Base-by-base conservation (phyloP, 2,888 invertebrate genomes). In the Diaperis boleti region DNA sequence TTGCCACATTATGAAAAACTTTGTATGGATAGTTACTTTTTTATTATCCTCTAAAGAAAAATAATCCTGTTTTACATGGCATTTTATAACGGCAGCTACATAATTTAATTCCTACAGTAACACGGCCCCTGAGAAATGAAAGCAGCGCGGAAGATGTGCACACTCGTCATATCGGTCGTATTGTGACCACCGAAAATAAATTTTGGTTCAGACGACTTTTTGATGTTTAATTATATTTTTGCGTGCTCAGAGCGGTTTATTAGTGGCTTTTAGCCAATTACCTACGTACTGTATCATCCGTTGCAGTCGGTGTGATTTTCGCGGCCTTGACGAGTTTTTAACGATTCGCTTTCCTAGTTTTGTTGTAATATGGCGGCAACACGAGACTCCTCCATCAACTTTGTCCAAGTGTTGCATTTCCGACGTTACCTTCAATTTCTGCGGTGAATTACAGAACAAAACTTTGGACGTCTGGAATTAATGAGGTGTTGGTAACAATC, bases 181-280 rank as follows among this genome's bases (percentile, higher is more conserved):
- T 26, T 26, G 6, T 8, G 26, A n/a, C n/a, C 26, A 26, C 26
- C 6, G 6, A 5, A 8, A 20, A 6, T 20, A 20, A 6, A 20
- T 20, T 20, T 20, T 3, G 20, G 20, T 20, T 72, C 68, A 68
- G 74, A 74, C 74, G 71, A 67, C 70, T 76, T 75, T 76, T 76
- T 71, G 73, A 75, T 75, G 75, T 76, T 75, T 77, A 77, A 77
- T 78, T 76, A 74, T 75, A 76, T 69, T 74, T 74, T 74, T 71
- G 70, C 72, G 71, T 73, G 69, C 69, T 65, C 62, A 56, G 54
- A 62, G 39, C 70, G 73, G 71, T 74, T 74, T 74, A 73, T 73
- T 73, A 61, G 69, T 69, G 70, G 71, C 73, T 69, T 65, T 66
- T 65, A 68, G 69, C 71, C 74, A 74, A 73, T 74, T 74, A 72